Conservation (phyloP, 2,888 invertebrate species). For the Dasysyrphus tricinctus region DNA sequence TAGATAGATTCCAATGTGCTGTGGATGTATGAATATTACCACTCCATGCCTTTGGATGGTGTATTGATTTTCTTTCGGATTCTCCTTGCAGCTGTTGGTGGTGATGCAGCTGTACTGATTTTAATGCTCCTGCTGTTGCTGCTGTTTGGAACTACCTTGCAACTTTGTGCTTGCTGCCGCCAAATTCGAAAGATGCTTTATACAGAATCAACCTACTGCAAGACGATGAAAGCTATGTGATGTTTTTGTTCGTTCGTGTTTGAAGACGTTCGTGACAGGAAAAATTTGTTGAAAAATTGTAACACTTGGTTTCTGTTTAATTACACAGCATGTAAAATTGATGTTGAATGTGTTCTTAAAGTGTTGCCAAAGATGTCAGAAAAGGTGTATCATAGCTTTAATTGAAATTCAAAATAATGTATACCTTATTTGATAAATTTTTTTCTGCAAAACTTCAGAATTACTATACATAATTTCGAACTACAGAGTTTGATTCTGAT, state of each 20-base stretch:
- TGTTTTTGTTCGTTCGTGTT: constrained; percentile 47
- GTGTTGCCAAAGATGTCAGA: constrained; percentile 24
- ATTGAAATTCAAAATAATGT: background rate
- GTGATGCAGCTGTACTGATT: constrained; percentile 45
- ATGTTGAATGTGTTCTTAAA: constrained; percentile 63
- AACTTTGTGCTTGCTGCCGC: constrained; percentile 32
- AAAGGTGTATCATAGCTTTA: background rate
- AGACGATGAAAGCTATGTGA: constrained; percentile 46
- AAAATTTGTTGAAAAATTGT: constrained; percentile 67
- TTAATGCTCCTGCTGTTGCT: constrained; percentile 7
- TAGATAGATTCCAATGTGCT: constrained; percentile 70
- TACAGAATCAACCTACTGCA: constrained; percentile 19
- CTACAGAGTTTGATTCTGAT: no score
- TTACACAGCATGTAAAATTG: constrained; percentile 54
- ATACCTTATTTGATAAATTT: background rate
- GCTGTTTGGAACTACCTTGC: constrained; percentile 43
- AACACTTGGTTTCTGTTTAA: constrained; percentile 69
- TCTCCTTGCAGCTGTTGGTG: constrained; percentile 46
- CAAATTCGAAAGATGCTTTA: constrained; percentile 49
- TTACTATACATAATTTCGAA: no score
- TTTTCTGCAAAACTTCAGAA: no score
- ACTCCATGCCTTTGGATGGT: constrained; percentile 53
- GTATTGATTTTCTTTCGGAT: constrained; percentile 67
- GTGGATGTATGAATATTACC: constrained; percentile 75
- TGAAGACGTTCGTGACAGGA: constrained; percentile 64